Conservation (phyloP, 2,113 vertebrate genomes). For the Paramormyrops kingsleyae region DNA sequence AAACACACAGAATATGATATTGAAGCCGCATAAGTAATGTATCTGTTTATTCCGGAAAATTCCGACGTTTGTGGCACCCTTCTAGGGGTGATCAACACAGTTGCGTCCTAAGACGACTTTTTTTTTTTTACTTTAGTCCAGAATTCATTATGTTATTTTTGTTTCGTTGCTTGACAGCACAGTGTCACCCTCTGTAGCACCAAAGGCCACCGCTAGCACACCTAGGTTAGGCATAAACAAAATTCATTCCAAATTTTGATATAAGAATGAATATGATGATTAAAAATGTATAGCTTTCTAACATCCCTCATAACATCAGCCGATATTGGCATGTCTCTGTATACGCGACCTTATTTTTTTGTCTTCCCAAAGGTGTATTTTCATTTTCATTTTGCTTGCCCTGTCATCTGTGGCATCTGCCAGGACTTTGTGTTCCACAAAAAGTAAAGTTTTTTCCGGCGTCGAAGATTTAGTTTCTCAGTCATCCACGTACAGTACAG, state of each 20-base stretch:
- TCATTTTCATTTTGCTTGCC: conserved; percentile 12
- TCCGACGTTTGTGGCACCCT: neutral
- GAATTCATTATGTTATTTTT: conserved; percentile 18
- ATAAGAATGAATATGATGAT: conserved; percentile 15
- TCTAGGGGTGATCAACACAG: neutral
- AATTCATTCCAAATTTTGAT: neutral
- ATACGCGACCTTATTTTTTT: conserved; percentile 4
- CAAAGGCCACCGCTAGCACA: conserved; percentile 29
- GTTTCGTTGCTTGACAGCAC: conserved; percentile 12
- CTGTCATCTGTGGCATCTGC: neutral
- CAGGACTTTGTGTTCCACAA: neutral
- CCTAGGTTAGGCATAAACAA: neutral
- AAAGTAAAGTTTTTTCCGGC: neutral
- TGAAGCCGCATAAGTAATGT: conserved; percentile 6
- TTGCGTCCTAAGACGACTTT: neutral
- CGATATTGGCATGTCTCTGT: neutral
- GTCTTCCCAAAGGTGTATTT: neutral
- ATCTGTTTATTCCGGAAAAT: neutral
- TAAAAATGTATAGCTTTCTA: conserved; percentile 13
- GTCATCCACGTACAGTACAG: neutral
- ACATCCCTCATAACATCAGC: neutral
- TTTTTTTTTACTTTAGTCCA: conserved; percentile 1
- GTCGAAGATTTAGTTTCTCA: conserved; percentile 18
- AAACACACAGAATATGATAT: neutral
- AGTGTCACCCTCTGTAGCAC: conserved; percentile 12